These are phyloP conservation scores for Notechis scutatus DNA, from an alignment of 2,113 vertebrate genomes.

Conservation along the genomic window DNA sequence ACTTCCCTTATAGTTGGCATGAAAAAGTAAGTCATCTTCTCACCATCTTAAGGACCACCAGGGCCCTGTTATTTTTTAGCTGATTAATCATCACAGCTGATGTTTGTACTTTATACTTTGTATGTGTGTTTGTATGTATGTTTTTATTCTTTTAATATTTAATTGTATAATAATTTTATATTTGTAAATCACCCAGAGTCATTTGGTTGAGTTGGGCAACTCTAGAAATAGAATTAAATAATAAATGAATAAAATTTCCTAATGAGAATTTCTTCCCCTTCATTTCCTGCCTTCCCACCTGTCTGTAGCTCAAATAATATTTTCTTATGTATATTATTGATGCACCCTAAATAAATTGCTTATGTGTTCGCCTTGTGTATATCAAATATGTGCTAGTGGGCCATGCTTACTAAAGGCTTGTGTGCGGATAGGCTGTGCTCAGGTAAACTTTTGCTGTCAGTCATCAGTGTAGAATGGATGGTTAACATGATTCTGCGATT, in stretches of 20 bases:
- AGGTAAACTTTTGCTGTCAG: neutral
- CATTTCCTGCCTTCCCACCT: too few species aligned
- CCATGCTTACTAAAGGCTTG: neutral
- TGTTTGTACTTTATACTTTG: too few species aligned
- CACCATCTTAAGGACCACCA: too few species aligned
- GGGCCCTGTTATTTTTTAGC: too few species aligned
- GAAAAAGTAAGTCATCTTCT: too few species aligned
- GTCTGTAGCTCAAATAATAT: neutral
- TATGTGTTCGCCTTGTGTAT: neutral
- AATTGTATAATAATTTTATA: too few species aligned
- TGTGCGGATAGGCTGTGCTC: neutral
- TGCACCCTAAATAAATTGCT: neutral
- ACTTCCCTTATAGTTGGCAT: neutral
- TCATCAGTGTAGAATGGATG: neutral
- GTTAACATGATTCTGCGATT: neutral
- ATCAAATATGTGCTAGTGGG: neutral
- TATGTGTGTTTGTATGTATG: neutral
- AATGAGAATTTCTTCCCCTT: neutral
- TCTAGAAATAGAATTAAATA: too few species aligned
- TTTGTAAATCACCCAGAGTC: too few species aligned
- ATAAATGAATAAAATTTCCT: neutral
- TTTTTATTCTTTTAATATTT: neutral
- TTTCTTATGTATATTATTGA: neutral
- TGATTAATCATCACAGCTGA: too few species aligned
- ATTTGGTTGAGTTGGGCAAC: too few species aligned